phyloP scores from a whole-genome alignment of 2,888 invertebrate genomes.

The Tetranychus piercei region DNA sequence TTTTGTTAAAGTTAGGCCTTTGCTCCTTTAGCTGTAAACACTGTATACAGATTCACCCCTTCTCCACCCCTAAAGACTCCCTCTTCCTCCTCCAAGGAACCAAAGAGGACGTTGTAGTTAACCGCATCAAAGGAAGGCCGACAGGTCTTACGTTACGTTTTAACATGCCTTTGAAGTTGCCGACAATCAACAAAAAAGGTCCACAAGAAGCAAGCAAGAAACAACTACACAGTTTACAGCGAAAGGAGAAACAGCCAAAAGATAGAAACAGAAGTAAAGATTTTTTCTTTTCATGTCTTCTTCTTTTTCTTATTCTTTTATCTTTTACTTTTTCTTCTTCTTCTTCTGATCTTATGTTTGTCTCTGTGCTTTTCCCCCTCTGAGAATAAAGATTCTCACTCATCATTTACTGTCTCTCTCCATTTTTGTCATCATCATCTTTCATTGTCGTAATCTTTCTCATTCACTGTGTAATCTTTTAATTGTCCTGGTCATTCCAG shows the following conservation, averaged over 20 bases:
- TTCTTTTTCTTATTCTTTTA: not conserved
- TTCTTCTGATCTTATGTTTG: not conserved
- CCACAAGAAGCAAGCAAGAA: not conserved
- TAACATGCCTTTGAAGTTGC: not conserved
- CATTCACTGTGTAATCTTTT: not conserved
- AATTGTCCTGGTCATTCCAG: not conserved
- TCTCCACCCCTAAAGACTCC: not conserved
- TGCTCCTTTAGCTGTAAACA: not conserved
- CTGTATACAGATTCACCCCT: not conserved
- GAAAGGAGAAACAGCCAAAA: not conserved
- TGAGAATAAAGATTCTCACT: not conserved
- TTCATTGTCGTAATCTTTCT: not conserved
- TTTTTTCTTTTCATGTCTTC: not conserved
- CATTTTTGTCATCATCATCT: constrained; percentile 1
- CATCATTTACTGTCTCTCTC: not conserved
- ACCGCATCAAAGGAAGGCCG: not conserved
- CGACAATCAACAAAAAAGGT: constrained; percentile 1
- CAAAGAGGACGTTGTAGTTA: not conserved
- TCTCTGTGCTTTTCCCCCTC: constrained; percentile 2
- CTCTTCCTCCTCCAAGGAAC: not conserved
- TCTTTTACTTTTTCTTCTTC: not conserved
- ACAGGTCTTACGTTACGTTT: not conserved
- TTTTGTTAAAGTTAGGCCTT: not conserved
- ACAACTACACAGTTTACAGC: not conserved
- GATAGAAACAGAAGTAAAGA: not conserved